These are phyloP conservation scores for Siniperca chuatsi DNA, from an alignment of 2,113 vertebrate genomes.

Conservation along the genomic window DNA sequence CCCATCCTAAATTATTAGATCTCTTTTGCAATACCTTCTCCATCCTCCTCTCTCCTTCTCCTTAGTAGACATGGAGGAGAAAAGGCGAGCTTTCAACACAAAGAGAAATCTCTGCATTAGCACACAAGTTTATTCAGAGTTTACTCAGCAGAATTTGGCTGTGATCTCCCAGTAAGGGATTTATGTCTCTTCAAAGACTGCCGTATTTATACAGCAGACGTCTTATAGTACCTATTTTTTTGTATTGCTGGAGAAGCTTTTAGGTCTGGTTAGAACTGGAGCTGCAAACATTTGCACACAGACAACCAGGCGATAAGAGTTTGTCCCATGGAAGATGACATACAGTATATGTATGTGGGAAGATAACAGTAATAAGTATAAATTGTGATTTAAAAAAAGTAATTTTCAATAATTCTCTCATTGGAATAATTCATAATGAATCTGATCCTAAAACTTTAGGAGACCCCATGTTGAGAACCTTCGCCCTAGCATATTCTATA, in stretches of 20 bases:
- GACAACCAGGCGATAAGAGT: not conserved
- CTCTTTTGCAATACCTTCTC: constrained; percentile 20
- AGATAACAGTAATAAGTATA: not conserved
- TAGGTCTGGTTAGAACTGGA: constrained; percentile 6
- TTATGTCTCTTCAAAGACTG: constrained; percentile 61
- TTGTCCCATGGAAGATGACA: not conserved
- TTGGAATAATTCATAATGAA: not conserved
- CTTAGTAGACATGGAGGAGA: not conserved
- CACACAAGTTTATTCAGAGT: constrained; percentile 46
- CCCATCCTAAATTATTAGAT: constrained; percentile 33
- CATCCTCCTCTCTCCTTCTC: not conserved
- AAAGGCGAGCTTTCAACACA: constrained; percentile 3
- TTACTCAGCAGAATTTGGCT: constrained; percentile 59
- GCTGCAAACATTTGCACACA: not conserved
- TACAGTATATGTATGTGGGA: not conserved
- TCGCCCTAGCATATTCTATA: not conserved
- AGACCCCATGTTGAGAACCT: not conserved
- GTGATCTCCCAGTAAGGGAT: constrained; percentile 53
- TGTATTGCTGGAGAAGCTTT: constrained; percentile 23
- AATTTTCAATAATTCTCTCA: not conserved
- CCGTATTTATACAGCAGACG: constrained; percentile 28
- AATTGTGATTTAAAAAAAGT: not conserved
- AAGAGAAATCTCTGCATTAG: constrained; percentile 17
- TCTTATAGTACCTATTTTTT: constrained; percentile 1
- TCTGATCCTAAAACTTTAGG: not conserved